Evolutionary conservation across 2,888 invertebrate species (phyloP).

Genomic region (Deilephila elpenor): DNA sequence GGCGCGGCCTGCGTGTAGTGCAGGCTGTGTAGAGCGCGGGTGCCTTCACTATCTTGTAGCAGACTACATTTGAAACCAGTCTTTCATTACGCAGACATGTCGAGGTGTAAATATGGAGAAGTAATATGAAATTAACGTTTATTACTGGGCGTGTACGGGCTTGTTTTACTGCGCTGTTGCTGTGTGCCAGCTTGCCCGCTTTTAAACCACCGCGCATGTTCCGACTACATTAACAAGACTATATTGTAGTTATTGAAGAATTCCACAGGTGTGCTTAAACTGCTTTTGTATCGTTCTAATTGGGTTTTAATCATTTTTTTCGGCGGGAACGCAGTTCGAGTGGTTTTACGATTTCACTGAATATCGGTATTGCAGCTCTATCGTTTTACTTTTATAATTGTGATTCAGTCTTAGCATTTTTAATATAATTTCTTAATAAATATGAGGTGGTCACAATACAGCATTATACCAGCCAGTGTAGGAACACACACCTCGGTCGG

Average conservation of each 20-base stretch:
- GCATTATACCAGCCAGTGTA: not conserved
- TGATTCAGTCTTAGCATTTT: too few relatives aligned
- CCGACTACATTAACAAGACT: constrained; percentile 3
- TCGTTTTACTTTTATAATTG: too few relatives aligned
- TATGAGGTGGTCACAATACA: too few relatives aligned
- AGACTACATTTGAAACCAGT: not conserved
- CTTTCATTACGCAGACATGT: constrained; percentile 20
- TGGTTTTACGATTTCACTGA: too few relatives aligned
- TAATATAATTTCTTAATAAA: too few relatives aligned
- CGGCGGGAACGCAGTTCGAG: not conserved
- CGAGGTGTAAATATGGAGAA: constrained; percentile 24
- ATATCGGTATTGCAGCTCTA: too few relatives aligned
- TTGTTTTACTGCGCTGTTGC: constrained; percentile 21
- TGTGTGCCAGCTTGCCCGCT: not conserved
- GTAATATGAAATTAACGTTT: constrained; percentile 27
- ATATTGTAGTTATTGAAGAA: not conserved
- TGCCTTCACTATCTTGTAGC: not conserved
- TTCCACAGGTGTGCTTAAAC: not conserved
- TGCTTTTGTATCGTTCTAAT: not conserved
- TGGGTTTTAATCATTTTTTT: not conserved
- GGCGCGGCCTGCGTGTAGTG: not conserved
- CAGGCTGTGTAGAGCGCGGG: not conserved
- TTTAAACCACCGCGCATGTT: not conserved
- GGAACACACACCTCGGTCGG: constrained; percentile 10
- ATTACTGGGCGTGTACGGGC: constrained; percentile 21